These are phyloP conservation scores for Willowsia nigromaculata DNA, from an alignment of 2,888 invertebrate species.

Conservation along the genomic window DNA sequence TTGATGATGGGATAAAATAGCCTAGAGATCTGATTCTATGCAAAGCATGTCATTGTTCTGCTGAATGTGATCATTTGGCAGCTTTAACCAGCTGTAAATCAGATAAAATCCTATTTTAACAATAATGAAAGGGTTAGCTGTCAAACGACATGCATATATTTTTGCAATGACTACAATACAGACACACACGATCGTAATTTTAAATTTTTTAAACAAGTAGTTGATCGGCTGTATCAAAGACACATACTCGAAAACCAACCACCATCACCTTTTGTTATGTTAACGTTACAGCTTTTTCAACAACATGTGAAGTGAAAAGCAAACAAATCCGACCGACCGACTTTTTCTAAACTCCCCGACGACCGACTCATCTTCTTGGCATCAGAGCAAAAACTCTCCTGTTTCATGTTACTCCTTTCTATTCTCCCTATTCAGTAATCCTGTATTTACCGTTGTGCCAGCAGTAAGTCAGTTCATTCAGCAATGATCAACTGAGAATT, in stretches of 20 bases:
- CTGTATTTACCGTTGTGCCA: slow-evolving; percentile 57
- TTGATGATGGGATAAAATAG: background rate
- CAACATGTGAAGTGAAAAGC: slow-evolving; percentile 43
- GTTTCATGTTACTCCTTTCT: background rate
- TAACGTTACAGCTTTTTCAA: background rate
- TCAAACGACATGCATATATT: slow-evolving; percentile 12
- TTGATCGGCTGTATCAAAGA: background rate
- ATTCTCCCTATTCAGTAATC: background rate
- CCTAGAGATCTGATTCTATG: slow-evolving; percentile 26
- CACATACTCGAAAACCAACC: slow-evolving; percentile 2
- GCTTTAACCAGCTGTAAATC: slow-evolving; percentile 33
- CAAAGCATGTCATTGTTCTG: slow-evolving; percentile 38
- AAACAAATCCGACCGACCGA: slow-evolving; percentile 42
- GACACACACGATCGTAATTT: too few species aligned
- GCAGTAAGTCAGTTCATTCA: background rate
- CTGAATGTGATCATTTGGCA: background rate
- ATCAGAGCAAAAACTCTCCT: background rate
- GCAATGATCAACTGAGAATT: slow-evolving; percentile 45
- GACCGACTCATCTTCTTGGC: slow-evolving; percentile 12
- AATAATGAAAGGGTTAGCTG: background rate
- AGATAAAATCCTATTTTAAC: background rate
- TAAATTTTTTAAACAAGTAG: background rate
- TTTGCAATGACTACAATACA: background rate
- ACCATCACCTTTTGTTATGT: slow-evolving; percentile 17
- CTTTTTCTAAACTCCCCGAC: background rate